Base-by-base conservation (phyloP, 2,888 invertebrate genomes). In the Diploptera punctata region DNA sequence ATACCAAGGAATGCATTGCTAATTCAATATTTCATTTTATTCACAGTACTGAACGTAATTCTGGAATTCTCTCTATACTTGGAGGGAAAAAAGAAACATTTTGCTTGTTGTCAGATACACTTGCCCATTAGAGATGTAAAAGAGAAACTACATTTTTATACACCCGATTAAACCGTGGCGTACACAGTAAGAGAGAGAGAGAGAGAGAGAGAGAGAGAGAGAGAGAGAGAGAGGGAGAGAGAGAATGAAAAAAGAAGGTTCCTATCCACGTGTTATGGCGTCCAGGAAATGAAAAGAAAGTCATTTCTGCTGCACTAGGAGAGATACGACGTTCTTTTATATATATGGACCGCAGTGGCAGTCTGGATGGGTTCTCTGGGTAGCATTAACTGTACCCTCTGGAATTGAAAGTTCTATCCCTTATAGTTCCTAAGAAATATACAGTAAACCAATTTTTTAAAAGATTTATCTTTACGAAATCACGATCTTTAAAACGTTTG, bases 261-360 rank as follows among this genome's bases (percentile, higher is more conserved):
- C 57, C 26, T 29, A 57, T 57, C 57, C 57, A 57, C 57, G 31
- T 24, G 57, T 57, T 29, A 57, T 24, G 57, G 29, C 26, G 29
- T 10, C 26, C 26, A 57, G 57, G 57, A 57, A 57, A 57, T 57
- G 57, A 29, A 57, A 57, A 57, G 57, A 57, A 57, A 57, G 57
- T 57, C 57, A 57, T 57, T 57, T 57, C 57, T 57, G 57, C 26
- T 57, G 57, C 57, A 31, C 26, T 29, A n/a, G 57, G n/a, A 57
- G 57, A 57, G 57, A 57, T 57, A 57, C 57, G 57, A n/a, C 10
- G 57, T 57, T 57, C 57, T 57, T 57, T 57, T 57, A 57, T 57
- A 54, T 54, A 57, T 57, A 57, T 57, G 57, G 31, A 57, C 57
- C 57, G n/a, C 31, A 24, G 52, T 52, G 29, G 57, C 57, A 29